Percentiles rank a stretch among this genome's conserved stretches.
These are phyloP conservation scores for Ivindomyrus marchei DNA, from an alignment of 2,113 vertebrate species.

Conservation along the genomic window DNA sequence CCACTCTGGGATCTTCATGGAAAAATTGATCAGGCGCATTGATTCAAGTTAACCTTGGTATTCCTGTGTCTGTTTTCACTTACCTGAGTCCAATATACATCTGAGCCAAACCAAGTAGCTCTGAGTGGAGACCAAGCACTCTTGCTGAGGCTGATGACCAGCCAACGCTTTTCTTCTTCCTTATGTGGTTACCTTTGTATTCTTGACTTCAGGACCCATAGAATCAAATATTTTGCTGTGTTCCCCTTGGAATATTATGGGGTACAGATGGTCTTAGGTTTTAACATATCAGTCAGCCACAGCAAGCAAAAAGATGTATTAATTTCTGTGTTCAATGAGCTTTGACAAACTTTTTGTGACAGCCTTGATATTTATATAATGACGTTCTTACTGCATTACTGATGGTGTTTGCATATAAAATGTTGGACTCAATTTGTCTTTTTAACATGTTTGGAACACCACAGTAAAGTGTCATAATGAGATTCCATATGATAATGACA, in stretches of 20 bases:
- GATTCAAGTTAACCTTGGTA: slow-evolving; percentile 38
- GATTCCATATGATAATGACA: background rate
- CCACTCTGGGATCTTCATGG: slow-evolving; percentile 41
- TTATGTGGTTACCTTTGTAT: background rate
- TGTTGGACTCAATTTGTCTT: background rate
- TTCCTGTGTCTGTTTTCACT: background rate
- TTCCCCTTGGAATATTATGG: background rate
- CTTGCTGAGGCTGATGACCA: background rate
- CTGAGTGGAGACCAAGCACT: background rate
- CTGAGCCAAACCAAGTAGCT: background rate
- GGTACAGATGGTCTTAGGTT: background rate
- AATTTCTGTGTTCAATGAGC: background rate
- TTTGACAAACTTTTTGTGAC: background rate
- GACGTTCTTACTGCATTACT: background rate
- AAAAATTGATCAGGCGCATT: slow-evolving; percentile 42
- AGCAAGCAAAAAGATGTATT: background rate
- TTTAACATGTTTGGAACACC: background rate
- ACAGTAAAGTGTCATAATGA: background rate
- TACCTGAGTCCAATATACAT: background rate
- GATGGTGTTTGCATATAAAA: background rate
- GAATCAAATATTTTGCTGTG: background rate
- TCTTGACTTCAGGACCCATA: background rate
- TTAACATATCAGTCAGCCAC: background rate
- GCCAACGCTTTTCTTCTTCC: background rate
- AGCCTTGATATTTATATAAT: background rate